Conservation (phyloP, 2,113 vertebrate genomes). For the Malurus alboscapulatus region DNA sequence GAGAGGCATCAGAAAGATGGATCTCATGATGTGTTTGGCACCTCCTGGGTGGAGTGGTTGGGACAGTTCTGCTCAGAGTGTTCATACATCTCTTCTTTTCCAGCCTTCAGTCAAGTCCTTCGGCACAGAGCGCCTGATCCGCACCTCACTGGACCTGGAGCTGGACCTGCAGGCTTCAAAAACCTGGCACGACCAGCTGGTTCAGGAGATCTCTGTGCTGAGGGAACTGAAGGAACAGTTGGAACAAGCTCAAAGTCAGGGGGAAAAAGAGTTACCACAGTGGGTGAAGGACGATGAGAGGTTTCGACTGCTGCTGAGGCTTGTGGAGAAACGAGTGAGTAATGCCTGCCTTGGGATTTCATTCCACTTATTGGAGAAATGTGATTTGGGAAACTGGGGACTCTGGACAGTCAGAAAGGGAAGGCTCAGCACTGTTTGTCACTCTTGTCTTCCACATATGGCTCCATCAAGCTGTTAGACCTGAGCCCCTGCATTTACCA, state of each 20-base stretch:
- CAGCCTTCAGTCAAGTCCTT: slow-evolving; percentile 78
- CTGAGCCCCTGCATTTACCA: not conserved
- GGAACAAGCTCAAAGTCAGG: slow-evolving; percentile 85
- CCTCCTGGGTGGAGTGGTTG: not conserved
- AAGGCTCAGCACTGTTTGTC: not conserved
- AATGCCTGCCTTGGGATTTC: not conserved
- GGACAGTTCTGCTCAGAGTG: not conserved
- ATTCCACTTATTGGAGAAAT: not conserved
- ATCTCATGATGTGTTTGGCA: not conserved
- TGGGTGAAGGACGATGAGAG: slow-evolving; percentile 89
- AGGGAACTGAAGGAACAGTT: slow-evolving; percentile 89
- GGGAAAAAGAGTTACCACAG: slow-evolving; percentile 83
- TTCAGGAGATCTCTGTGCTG: slow-evolving; percentile 87
- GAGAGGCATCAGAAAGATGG: not conserved
- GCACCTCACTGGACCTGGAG: slow-evolving; percentile 92
- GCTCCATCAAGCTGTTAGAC: not conserved
- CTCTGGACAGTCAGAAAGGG: not conserved
- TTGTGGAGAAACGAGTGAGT: slow-evolving; percentile 89
- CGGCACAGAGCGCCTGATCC: slow-evolving; percentile 84
- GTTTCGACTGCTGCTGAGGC: slow-evolving; percentile 86
- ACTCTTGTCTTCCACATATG: fast-evolving
- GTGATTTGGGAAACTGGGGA: not conserved
- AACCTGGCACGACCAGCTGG: slow-evolving; percentile 86
- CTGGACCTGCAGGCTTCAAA: slow-evolving; percentile 93
- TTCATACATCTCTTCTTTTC: not conserved